phyloP scores from a whole-genome alignment of 2,113 vertebrate genomes.

The Mobula birostris region DNA sequence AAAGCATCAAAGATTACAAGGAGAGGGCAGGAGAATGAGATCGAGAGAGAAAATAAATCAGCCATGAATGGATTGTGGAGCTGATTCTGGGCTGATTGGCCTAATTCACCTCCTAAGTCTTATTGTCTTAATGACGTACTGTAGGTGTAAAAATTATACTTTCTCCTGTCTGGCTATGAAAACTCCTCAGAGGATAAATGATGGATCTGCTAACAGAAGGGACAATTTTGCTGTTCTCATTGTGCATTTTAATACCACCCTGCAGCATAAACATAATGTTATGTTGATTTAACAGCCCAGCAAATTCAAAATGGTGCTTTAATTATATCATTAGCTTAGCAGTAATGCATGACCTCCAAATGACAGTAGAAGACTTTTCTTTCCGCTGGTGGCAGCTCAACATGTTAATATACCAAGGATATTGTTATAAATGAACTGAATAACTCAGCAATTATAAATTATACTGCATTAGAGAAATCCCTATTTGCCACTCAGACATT shows the following conservation, averaged over 20 bases:
- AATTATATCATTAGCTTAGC: constrained; percentile 27
- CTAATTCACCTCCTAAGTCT: too few relatives aligned
- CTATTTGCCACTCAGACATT: background rate
- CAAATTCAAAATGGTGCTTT: constrained; percentile 15
- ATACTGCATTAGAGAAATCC: background rate
- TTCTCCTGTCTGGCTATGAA: background rate
- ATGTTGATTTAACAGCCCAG: constrained; percentile 25
- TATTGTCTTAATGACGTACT: background rate
- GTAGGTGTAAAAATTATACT: background rate
- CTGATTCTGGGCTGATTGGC: too few relatives aligned
- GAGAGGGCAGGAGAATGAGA: too few relatives aligned
- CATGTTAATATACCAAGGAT: background rate
- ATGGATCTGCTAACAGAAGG: background rate
- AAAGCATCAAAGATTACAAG: too few relatives aligned
- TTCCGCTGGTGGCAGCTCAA: background rate
- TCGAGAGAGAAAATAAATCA: too few relatives aligned
- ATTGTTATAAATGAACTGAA: constrained; percentile 6
- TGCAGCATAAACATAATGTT: constrained; percentile 1
- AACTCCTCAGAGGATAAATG: background rate
- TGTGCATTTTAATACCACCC: background rate
- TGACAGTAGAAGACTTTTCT: background rate
- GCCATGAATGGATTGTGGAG: too few relatives aligned
- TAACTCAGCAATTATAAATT: background rate
- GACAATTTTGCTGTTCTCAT: background rate
- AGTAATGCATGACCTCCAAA: constrained; percentile 27